These are phyloP conservation scores for Drosophila punjabiensis DNA, from an alignment of 1,140 invertebrate species.

Conservation along the genomic window DNA sequence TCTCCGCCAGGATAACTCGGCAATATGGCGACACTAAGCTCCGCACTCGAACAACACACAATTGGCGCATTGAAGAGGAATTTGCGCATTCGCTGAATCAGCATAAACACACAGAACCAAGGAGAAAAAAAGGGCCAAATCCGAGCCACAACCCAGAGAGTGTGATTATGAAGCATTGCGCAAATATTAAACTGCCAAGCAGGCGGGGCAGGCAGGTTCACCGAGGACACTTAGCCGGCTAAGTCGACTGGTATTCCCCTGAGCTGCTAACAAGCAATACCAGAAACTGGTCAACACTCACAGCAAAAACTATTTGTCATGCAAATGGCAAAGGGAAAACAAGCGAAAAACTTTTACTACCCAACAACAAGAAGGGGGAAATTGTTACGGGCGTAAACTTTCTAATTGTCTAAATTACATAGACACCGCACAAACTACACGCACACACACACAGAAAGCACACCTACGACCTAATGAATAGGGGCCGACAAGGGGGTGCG, in stretches of 20 bases:
- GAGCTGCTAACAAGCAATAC: constrained; percentile 17
- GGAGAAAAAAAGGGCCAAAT: background rate
- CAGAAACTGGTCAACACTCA: constrained; percentile 35
- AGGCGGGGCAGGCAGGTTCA: background rate
- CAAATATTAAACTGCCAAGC: constrained; percentile 56
- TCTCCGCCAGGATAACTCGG: constrained; percentile 21
- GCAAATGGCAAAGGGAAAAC: constrained; percentile 66
- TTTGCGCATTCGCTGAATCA: constrained; percentile 56
- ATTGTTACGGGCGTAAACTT: constrained; percentile 67
- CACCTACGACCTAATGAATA: constrained; percentile 35
- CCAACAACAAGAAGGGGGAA: constrained; percentile 51
- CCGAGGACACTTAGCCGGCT: background rate
- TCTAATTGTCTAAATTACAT: constrained; percentile 81
- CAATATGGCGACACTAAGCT: constrained; percentile 72
- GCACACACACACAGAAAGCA: background rate
- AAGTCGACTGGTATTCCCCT: constrained; percentile 6
- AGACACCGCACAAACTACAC: constrained; percentile 57
- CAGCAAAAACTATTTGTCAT: constrained; percentile 62
- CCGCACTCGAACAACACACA: constrained; percentile 63
- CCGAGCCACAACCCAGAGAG: constrained; percentile 11
- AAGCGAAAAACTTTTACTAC: constrained; percentile 43
- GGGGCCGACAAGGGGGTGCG: background rate
- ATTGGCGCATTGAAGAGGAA: constrained; percentile 53
- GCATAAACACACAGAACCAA: constrained; percentile 15
- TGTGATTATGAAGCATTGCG: constrained; percentile 69